Conservation (phyloP, 2,797 vertebrate species). For the Rhabdophis nuchalis region DNA sequence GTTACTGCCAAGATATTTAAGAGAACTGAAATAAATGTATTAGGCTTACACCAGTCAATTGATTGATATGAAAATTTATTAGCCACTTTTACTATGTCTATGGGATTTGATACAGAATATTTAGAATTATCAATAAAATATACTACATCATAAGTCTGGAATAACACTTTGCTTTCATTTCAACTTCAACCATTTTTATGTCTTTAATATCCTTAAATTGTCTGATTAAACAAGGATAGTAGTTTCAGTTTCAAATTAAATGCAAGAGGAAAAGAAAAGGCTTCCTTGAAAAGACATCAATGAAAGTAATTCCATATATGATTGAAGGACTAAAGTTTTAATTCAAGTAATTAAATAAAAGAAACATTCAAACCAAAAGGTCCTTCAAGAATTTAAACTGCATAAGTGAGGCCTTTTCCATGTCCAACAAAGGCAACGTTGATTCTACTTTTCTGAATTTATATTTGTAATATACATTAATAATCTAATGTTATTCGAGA, state of each 20-base stretch:
- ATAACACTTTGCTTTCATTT: background rate
- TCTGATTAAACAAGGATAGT: background rate
- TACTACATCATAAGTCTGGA: background rate
- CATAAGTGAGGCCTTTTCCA: background rate
- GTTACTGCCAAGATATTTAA: background rate
- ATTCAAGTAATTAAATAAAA: background rate
- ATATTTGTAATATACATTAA: background rate
- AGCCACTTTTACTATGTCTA: background rate
- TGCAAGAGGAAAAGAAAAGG: background rate
- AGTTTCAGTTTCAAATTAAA: background rate
- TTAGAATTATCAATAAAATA: background rate
- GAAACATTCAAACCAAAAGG: background rate
- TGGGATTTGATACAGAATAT: background rate
- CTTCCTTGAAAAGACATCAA: background rate
- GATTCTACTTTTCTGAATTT: background rate
- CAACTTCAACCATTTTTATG: background rate
- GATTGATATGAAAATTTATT: background rate
- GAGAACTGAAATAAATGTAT: background rate
- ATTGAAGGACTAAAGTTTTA: background rate
- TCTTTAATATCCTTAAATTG: background rate
- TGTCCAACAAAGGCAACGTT: background rate
- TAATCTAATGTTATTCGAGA: background rate
- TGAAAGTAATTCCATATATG: background rate
- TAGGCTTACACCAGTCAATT: background rate
- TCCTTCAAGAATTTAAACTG: background rate